Evolutionary conservation across 2,797 vertebrate species (phyloP).

Genomic region (Craterocephalus amniculus): DNA sequence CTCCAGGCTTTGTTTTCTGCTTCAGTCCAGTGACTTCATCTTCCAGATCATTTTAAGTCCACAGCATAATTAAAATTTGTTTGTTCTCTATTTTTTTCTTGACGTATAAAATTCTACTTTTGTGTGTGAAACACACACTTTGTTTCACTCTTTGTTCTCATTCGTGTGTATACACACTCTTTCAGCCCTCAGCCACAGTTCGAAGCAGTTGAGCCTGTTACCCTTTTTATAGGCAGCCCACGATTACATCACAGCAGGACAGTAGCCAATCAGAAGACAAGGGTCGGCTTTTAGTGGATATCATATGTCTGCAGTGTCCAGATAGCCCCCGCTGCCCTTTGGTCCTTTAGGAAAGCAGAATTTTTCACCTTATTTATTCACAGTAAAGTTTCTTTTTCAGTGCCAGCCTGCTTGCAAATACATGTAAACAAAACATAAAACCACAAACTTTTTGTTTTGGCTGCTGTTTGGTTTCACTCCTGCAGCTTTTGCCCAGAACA

Average conservation of each 20-base stretch:
- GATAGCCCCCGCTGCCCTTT: constrained; percentile 20
- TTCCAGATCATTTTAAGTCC: constrained; percentile 59
- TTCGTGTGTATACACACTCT: constrained; percentile 46
- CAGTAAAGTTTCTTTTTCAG: background rate
- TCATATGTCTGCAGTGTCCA: constrained; percentile 43
- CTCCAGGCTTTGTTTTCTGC: constrained; percentile 46
- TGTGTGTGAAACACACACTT: constrained; percentile 25
- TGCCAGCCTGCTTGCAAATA: constrained; percentile 11
- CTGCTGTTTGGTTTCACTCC: constrained; percentile 5
- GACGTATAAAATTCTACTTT: constrained; percentile 22
- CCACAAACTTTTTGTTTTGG: constrained; percentile 25
- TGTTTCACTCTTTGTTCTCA: constrained; percentile 19
- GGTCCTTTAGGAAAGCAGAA: constrained; percentile 11
- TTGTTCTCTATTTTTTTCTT: constrained; percentile 39
- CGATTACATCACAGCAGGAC: constrained; percentile 66
- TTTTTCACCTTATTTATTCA: constrained; percentile 35
- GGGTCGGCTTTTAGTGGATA: constrained; percentile 42
- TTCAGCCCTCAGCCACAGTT: constrained; percentile 57
- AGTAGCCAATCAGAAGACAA: constrained; percentile 65
- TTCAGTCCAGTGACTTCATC: constrained; percentile 54
- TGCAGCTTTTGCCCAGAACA: background rate
- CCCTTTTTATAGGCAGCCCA: constrained; percentile 63
- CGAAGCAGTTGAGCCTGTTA: constrained; percentile 60
- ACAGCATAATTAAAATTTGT: constrained; percentile 55
- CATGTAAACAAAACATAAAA: constrained; percentile 19